Conservation (phyloP, 2,888 invertebrate genomes). For the Apamea crenata region DNA sequence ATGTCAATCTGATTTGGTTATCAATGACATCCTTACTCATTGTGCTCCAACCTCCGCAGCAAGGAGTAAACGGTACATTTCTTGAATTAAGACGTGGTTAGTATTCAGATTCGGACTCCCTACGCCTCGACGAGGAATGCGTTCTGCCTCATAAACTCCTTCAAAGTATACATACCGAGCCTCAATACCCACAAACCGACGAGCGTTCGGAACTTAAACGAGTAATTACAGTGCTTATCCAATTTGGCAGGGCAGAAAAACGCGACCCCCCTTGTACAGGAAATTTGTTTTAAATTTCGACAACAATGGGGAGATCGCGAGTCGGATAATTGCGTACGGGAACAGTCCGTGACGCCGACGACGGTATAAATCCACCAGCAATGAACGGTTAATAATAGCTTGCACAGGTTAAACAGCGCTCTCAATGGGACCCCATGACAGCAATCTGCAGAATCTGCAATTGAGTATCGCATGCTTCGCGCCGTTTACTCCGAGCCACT, state of each 20-base stretch:
- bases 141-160: conserved; percentile 82
- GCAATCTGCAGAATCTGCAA: conserved; percentile 83
- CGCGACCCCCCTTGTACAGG: conserved; percentile 88
- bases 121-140: conserved; percentile 67
- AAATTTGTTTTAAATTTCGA: conserved; percentile 91
- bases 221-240: conserved; percentile 90
- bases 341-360: conserved; percentile 85
- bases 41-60: conserved; percentile 36
- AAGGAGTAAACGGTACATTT: conserved; percentile 48
- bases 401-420: conserved; percentile 80
- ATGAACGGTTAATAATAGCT: conserved; percentile 88
- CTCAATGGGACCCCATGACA: conserved; percentile 81
- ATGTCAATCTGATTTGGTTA: conserved; percentile 49
- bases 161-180: conserved; percentile 77
- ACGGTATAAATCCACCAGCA: conserved; percentile 85
- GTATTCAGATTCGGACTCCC: conserved; percentile 70
- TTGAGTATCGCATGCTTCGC: conserved; percentile 82
- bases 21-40: conserved; percentile 47
- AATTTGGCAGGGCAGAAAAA: conserved; percentile 89
- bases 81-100: conserved; percentile 60
- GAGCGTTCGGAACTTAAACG: conserved; percentile 83
- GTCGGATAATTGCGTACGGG: conserved; percentile 87
- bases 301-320: conserved; percentile 89
- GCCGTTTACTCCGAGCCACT: conserved; percentile 71
- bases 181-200: conserved; percentile 77